phyloP scores from a whole-genome alignment of 2,888 invertebrate genomes.

The Cyclophora punctaria region DNA sequence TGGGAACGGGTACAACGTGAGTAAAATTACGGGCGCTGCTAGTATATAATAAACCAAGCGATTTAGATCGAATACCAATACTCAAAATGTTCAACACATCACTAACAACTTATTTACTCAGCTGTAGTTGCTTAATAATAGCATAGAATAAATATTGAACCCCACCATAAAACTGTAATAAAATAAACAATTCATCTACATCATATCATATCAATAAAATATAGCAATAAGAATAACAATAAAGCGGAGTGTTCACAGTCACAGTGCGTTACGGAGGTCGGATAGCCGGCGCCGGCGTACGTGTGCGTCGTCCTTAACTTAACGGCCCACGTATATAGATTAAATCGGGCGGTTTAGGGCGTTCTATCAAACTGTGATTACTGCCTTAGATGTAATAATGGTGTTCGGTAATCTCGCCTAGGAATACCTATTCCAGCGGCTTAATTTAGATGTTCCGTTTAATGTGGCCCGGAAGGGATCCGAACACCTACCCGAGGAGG shows the following conservation, averaged over 20 bases:
- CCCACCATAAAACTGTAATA: too few species aligned
- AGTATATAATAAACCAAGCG: too few species aligned
- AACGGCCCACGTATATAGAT: slow-evolving; percentile 44
- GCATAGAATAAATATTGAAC: too few species aligned
- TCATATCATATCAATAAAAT: slow-evolving; percentile 1
- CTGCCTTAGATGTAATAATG: slow-evolving; percentile 12
- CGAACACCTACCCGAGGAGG: too few species aligned
- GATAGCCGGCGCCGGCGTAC: neutral
- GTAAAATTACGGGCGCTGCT: too few species aligned
- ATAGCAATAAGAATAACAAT: slow-evolving; percentile 1
- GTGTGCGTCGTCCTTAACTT: slow-evolving; percentile 31
- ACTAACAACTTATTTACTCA: too few species aligned
- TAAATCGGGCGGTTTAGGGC: slow-evolving; percentile 38
- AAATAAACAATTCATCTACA: neutral
- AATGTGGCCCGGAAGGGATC: too few species aligned
- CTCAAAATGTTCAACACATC: too few species aligned
- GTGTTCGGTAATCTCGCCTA: slow-evolving; percentile 4
- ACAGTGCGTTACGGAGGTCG: slow-evolving; percentile 10
- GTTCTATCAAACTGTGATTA: slow-evolving; percentile 29
- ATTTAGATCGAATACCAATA: too few species aligned
- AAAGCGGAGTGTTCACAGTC: slow-evolving; percentile 4
- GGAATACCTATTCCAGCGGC: neutral
- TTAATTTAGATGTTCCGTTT: neutral
- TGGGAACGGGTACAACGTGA: too few species aligned
- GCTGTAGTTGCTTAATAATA: too few species aligned